Percentiles rank a stretch among this genome's conserved stretches.
These are phyloP conservation scores for Actenoides hombroni DNA, from an alignment of 2,113 vertebrate species.

Conservation along the genomic window DNA sequence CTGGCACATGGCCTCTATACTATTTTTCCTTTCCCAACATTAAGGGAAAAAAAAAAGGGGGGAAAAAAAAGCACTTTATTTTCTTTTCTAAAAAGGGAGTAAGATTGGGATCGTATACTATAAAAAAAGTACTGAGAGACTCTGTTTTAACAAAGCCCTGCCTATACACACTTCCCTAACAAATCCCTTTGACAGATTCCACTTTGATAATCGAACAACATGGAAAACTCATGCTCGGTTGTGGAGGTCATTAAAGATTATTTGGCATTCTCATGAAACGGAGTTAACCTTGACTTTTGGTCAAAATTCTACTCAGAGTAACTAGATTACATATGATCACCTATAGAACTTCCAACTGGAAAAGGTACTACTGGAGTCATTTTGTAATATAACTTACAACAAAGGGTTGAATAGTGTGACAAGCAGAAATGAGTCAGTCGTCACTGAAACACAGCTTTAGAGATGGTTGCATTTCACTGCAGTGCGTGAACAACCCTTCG, in stretches of 20 bases:
- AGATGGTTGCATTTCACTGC: not conserved
- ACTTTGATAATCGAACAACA: not conserved
- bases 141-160: not conserved
- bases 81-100: not conserved
- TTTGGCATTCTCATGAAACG: not conserved
- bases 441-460: not conserved
- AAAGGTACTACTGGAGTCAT: not conserved
- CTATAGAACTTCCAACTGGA: not conserved
- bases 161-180: not conserved
- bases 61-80: not conserved
- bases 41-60: not conserved
- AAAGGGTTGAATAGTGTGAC: not conserved
- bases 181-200: not conserved
- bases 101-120: not conserved
- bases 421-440: not conserved
- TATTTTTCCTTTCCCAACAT: not conserved
- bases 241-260: not conserved
- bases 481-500: not conserved
- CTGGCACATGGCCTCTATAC: not conserved
- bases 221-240: not conserved
- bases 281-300: not conserved
- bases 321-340: not conserved
- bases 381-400: not conserved
- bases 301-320: not conserved
- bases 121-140: not conserved